phyloP scores from a whole-genome alignment of 2,797 vertebrate genomes.

The Pipistrellus nathusii region DNA sequence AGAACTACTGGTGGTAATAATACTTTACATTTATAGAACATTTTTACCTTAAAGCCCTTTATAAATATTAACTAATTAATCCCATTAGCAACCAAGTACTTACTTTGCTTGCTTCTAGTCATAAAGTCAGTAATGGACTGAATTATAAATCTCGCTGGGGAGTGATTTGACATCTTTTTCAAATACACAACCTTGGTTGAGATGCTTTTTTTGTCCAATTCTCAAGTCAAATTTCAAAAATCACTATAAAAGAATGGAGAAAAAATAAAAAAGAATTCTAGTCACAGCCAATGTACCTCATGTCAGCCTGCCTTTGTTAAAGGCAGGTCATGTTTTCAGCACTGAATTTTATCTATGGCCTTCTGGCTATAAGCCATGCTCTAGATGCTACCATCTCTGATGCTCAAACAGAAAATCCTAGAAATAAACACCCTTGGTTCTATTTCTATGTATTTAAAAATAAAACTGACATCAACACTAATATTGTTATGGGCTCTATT shows the following conservation, averaged over 20 bases:
- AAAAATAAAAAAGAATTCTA: not conserved
- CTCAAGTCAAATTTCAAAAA: constrained; percentile 59
- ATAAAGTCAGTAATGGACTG: not conserved
- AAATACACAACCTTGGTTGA: not conserved
- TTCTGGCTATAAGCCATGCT: not conserved
- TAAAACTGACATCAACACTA: not conserved
- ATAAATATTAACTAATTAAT: constrained; percentile 71
- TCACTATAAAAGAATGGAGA: not conserved
- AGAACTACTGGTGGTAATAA: constrained; percentile 27
- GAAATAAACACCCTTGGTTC: constrained; percentile 1
- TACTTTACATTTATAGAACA: constrained; percentile 35
- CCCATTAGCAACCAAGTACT: constrained; percentile 63
- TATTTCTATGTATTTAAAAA: not conserved
- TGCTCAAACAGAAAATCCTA: constrained; percentile 4
- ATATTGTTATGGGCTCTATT: not conserved
- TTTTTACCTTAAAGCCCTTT: constrained; percentile 55
- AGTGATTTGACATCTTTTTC: not conserved
- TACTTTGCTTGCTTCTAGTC: constrained; percentile 54
- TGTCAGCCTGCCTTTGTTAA: not conserved
- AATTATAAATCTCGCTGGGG: constrained; percentile 23
- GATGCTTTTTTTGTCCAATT: constrained; percentile 32
- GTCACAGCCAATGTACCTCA: not conserved
- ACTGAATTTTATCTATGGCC: not conserved
- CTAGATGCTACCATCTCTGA: not conserved
- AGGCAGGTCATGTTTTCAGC: constrained; percentile 3